Percentiles rank a stretch among this genome's conserved stretches.
phyloP scores from a whole-genome alignment of 2,113 vertebrate species.

The Lophochroa leadbeateri region DNA sequence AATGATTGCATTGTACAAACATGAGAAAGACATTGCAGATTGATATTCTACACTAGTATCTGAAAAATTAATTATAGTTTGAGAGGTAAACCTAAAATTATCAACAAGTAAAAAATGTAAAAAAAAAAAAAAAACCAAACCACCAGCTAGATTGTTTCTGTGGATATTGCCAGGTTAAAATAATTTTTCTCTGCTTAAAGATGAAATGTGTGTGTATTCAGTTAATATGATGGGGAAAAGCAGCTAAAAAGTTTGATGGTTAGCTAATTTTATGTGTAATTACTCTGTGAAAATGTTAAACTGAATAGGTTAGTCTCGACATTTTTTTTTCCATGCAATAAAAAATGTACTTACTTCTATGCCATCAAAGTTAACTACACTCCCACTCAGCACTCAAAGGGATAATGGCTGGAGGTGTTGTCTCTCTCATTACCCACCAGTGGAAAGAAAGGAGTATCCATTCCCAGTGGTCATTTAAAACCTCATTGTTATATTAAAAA shows the following conservation, averaged over 20 bases:
- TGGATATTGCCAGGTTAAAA: conserved; percentile 13
- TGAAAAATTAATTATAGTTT: background rate
- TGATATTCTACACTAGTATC: background rate
- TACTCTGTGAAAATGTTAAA: conserved; percentile 69
- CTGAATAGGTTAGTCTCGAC: conserved; percentile 45
- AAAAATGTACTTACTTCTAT: conserved; percentile 62
- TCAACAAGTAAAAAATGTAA: background rate
- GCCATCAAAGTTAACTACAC: conserved; percentile 69
- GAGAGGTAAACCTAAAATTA: background rate
- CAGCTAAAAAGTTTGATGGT: conserved; percentile 44
- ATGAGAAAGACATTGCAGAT: background rate
- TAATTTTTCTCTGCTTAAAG: background rate
- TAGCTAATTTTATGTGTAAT: conserved; percentile 66
- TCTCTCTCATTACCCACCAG: conserved; percentile 77
- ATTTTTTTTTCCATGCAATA: conserved; percentile 50
- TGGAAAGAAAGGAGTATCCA: conserved; percentile 66
- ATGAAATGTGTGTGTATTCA: conserved; percentile 14
- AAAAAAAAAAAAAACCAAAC: background rate
- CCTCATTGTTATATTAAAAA: conserved; percentile 76
- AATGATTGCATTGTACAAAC: background rate
- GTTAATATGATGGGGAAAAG: conserved; percentile 27
- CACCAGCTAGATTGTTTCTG: background rate
- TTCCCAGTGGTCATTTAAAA: conserved; percentile 80
- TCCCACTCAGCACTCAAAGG: conserved; percentile 69
- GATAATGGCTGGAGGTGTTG: conserved; percentile 72